Evolutionary conservation across 2,113 vertebrate species (phyloP).

Genomic region (Lamprotornis superbus): DNA sequence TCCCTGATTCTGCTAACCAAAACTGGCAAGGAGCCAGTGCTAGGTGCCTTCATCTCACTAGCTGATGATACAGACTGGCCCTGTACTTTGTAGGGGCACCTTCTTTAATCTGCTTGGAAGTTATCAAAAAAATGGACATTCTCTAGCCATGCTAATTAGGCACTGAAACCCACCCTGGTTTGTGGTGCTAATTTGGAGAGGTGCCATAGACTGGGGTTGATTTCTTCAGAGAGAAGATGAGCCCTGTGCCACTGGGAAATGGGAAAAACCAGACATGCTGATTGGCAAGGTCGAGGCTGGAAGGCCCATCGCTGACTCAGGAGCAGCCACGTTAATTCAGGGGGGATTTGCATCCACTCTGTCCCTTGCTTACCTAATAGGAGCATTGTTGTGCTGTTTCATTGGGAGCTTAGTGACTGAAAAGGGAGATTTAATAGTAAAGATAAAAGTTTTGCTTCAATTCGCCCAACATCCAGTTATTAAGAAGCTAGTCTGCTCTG

Average conservation of each 20-base stretch:
- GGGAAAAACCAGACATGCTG: constrained; percentile 37
- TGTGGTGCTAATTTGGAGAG: constrained; percentile 19
- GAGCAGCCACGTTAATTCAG: constrained; percentile 24
- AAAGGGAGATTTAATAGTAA: constrained; percentile 57
- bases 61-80: not conserved
- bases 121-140: not conserved
- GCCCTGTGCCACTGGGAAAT: constrained; percentile 25
- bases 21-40: not conserved
- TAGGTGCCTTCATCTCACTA: not conserved
- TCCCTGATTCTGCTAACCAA: not conserved
- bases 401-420: constrained; percentile 52
- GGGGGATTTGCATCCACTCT: constrained; percentile 47
- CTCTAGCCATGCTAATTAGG: not conserved
- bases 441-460: constrained; percentile 64
- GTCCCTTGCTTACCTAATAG: constrained; percentile 63
- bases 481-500: constrained; percentile 32
- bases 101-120: not conserved
- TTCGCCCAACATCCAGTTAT: constrained; percentile 35
- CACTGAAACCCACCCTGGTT: not conserved
- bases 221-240: constrained; percentile 27
- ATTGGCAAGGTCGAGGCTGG: constrained; percentile 57
- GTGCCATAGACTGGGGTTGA: not conserved
- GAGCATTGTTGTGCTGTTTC: constrained; percentile 48
- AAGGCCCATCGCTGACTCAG: constrained; percentile 37
- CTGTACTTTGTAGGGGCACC: not conserved